These are phyloP conservation scores for Ivindomyrus marchei DNA, from an alignment of 2,113 vertebrate genomes.

Conservation along the genomic window DNA sequence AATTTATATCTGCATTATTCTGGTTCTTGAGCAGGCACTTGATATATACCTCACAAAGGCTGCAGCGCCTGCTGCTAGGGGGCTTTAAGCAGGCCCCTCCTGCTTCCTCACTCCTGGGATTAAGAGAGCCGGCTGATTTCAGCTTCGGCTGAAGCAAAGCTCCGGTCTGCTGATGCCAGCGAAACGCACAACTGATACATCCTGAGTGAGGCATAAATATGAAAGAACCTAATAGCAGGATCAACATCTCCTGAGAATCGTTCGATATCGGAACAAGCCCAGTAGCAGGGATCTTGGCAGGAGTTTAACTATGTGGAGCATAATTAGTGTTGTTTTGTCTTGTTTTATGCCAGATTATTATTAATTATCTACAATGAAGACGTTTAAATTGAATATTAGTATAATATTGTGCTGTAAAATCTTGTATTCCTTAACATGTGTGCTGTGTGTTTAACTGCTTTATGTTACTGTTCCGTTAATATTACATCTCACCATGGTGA, in stretches of 20 bases:
- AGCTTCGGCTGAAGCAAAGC: conserved; percentile 10
- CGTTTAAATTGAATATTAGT: not conserved
- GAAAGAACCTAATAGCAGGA: not conserved
- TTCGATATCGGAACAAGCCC: not conserved
- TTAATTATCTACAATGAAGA: not conserved
- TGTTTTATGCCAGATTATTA: conserved; percentile 1
- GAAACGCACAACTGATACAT: not conserved
- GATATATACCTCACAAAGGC: not conserved
- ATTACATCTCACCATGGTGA: not conserved
- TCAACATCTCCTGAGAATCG: not conserved
- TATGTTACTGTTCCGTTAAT: not conserved
- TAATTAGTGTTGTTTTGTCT: conserved; percentile 2
- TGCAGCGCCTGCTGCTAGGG: not conserved
- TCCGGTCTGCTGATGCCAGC: not conserved
- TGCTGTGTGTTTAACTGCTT: not conserved
- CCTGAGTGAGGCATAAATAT: not conserved
- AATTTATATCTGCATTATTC: not conserved
- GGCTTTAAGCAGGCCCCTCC: not conserved
- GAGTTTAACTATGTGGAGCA: not conserved
- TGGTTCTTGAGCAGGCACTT: not conserved
- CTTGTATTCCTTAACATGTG: not conserved
- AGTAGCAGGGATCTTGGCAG: not conserved
- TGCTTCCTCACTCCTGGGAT: not conserved
- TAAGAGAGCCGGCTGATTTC: not conserved
- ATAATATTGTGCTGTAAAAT: not conserved